Percentiles rank a stretch among this genome's conserved stretches.
These are phyloP conservation scores for Dallia pectoralis DNA, from an alignment of 2,797 vertebrate species.

Conservation along the genomic window DNA sequence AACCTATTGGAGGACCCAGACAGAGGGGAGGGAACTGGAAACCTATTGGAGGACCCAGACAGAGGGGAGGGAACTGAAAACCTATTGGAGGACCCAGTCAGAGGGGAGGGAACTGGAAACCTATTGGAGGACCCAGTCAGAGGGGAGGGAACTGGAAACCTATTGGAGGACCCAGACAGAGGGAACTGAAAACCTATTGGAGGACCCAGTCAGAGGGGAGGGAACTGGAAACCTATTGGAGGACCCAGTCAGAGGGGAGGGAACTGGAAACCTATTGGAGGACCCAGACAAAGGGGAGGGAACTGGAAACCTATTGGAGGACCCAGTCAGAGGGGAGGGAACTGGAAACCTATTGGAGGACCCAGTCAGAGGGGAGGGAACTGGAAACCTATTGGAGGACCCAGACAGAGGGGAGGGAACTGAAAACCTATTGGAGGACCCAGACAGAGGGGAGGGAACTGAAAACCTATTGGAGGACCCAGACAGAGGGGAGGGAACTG, in stretches of 20 bases:
- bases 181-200: no score
- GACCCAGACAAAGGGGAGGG: neutral
- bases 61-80: neutral
- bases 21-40: neutral
- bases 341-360: no score
- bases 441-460: neutral
- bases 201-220: neutral
- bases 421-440: no score
- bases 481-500: neutral
- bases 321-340: neutral
- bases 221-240: neutral
- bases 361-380: neutral
- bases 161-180: neutral
- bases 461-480: neutral
- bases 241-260: neutral
- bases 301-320: neutral
- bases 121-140: no score
- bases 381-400: neutral
- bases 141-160: neutral
- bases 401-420: neutral
- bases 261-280: no score
- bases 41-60: no score
- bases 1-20: neutral
- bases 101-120: neutral
- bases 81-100: neutral